phyloP scores from a whole-genome alignment of 2,797 vertebrate species.

The Sebastes melanostomus region DNA sequence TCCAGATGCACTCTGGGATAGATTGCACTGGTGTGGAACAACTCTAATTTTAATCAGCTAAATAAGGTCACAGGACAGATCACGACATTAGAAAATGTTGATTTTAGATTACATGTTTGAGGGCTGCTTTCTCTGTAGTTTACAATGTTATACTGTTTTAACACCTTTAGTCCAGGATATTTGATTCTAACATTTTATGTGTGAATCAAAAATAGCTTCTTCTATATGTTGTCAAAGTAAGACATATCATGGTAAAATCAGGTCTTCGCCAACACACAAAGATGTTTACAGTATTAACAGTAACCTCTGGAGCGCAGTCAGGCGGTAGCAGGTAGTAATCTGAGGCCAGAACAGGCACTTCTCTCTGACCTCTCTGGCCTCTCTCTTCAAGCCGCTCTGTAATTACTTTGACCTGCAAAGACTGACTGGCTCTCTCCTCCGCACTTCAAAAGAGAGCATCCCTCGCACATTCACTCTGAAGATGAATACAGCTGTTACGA shows the following conservation, averaged over 20 bases:
- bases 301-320: constrained; percentile 25
- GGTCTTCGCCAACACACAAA: neutral
- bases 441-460: constrained; percentile 73
- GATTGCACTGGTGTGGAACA: neutral
- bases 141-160: neutral
- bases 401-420: constrained; percentile 75
- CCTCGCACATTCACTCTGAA: constrained; percentile 41
- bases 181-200: neutral
- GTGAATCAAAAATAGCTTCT: neutral
- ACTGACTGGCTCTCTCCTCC: constrained; percentile 39
- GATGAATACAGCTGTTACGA: constrained; percentile 70
- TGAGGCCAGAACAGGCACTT: constrained; percentile 47
- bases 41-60: constrained; percentile 3
- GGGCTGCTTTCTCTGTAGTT: neutral
- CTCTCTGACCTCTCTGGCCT: constrained; percentile 58
- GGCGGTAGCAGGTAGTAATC: constrained; percentile 47
- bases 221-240: neutral
- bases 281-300: constrained; percentile 29
- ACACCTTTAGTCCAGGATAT: neutral
- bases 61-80: neutral
- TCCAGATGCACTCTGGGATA: neutral
- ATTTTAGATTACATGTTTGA: neutral
- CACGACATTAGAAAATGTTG: neutral
- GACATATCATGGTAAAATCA: neutral
- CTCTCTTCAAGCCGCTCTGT: constrained; percentile 67